A percentile compares a stretch with the other conserved stretches of the same genome.
Conservation (phyloP, 2,888 invertebrate genomes). For the Ophion ventricosus region DNA sequence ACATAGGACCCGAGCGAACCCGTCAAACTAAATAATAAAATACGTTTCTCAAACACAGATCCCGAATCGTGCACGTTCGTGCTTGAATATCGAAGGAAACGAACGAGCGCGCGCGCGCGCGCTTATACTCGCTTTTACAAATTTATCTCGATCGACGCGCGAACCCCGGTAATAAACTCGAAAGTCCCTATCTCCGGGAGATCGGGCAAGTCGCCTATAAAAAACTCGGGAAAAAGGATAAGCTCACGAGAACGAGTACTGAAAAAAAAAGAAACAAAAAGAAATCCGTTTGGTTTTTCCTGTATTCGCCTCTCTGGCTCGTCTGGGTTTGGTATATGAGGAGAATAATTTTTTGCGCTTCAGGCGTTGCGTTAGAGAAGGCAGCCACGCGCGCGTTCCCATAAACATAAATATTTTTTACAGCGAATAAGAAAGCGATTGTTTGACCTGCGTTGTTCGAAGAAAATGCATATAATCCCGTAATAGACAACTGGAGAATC, state of each 20-base stretch:
- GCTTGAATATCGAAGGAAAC: background rate
- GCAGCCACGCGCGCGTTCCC: background rate
- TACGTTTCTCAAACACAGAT: background rate
- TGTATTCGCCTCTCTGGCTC: background rate
- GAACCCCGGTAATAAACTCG: background rate
- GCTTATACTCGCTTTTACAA: background rate
- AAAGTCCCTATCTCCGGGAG: background rate
- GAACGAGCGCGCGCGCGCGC: background rate
- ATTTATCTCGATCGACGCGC: background rate
- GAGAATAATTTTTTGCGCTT: background rate
- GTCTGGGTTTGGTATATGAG: background rate
- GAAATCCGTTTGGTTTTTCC: background rate
- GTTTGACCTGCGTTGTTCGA: constrained; percentile 4
- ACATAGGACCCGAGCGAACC: background rate
- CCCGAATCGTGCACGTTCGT: background rate
- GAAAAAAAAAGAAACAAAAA: background rate
- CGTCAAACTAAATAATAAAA: background rate
- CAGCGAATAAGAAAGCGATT: background rate
- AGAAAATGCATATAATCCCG: constrained; percentile 12
- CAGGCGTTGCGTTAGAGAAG: background rate
- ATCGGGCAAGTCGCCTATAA: background rate
- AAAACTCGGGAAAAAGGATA: background rate
- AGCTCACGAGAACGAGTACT: background rate
- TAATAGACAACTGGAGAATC: background rate
- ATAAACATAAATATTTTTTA: constrained; percentile 2